Percentiles rank a stretch among this genome's conserved stretches.
Conservation (phyloP, 2,113 vertebrate genomes). For the Girardinichthys multiradiatus region DNA sequence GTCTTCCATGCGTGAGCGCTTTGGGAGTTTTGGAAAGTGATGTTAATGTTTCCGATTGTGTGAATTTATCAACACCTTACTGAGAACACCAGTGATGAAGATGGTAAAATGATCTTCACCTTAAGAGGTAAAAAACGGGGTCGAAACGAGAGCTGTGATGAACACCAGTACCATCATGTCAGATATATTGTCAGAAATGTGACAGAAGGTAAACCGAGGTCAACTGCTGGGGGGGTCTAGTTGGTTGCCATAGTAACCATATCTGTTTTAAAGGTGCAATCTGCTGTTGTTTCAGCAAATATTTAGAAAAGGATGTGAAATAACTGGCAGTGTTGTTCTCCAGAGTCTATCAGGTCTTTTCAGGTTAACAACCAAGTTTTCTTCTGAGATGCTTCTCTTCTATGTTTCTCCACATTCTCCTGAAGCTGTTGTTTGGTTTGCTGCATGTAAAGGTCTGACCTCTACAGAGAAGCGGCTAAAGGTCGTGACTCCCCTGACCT, state of each 20-base stretch:
- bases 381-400: neutral
- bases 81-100: neutral
- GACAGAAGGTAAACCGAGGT: no score
- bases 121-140: neutral
- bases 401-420: neutral
- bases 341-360: no score
- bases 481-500: neutral
- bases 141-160: neutral
- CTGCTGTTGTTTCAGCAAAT: no score
- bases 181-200: neutral
- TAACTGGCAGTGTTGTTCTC: no score
- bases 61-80: neutral
- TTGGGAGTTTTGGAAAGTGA: neutral
- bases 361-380: neutral
- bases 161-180: neutral
- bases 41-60: neutral
- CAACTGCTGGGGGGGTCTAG: no score
- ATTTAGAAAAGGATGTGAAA: neutral
- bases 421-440: neutral
- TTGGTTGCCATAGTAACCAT: neutral
- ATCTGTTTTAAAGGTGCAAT: neutral
- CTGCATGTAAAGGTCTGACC: neutral
- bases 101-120: neutral
- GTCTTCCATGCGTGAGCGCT: neutral
- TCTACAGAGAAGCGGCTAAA: neutral